A percentile compares a stretch with the other conserved stretches of the same genome.
These are phyloP conservation scores for Carettochelys insculpta DNA, from an alignment of 2,113 vertebrate species.

Conservation along the genomic window DNA sequence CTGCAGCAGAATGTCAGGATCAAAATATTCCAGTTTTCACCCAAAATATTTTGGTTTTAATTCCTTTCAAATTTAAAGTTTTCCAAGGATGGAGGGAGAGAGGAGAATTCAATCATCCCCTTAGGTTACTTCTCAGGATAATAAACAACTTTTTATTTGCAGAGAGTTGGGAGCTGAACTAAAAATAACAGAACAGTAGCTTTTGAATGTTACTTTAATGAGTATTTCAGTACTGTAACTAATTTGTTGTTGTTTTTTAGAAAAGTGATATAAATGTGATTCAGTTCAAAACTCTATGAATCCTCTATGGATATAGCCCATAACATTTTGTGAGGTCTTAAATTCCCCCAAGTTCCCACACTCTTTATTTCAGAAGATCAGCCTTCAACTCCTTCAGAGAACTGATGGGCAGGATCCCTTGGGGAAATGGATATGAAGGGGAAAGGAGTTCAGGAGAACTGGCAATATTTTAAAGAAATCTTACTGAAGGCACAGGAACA, in stretches of 20 bases:
- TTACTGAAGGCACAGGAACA: no score
- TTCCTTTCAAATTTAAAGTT: not conserved
- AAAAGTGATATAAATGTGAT: not conserved
- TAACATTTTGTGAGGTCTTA: no score
- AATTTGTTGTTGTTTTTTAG: not conserved
- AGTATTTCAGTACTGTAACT: not conserved
- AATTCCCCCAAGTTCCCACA: no score
- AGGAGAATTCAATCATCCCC: not conserved
- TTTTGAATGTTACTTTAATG: not conserved
- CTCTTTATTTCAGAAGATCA: no score
- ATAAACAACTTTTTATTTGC: not conserved
- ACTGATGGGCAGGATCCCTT: no score
- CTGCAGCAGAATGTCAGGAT: not conserved
- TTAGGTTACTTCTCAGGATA: not conserved
- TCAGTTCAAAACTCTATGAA: not conserved
- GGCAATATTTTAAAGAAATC: no score
- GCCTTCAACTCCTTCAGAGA: no score
- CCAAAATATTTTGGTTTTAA: not conserved
- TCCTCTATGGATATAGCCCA: not conserved
- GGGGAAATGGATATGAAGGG: no score
- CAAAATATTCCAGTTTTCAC: not conserved
- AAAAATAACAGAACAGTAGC: not conserved
- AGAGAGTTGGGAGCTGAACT: no score
- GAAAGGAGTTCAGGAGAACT: no score
- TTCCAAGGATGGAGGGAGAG: not conserved